Evolutionary conservation across 2,113 vertebrate genomes (phyloP).

Genomic region (Bufo bufo): DNA sequence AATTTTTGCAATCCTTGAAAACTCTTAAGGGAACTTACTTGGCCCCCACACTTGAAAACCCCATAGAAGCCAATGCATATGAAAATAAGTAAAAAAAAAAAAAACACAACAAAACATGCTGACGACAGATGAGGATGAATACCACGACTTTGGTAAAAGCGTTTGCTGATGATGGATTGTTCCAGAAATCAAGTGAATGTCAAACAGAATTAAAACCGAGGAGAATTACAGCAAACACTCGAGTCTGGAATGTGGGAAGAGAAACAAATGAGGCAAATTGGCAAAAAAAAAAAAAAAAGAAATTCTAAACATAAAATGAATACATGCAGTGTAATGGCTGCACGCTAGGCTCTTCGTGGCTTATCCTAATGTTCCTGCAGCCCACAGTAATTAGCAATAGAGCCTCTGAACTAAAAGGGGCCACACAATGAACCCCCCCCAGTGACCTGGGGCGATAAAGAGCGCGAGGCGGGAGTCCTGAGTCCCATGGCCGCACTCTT

Average conservation of each 20-base stretch:
- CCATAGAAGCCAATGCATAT: neutral
- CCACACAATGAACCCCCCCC: neutral
- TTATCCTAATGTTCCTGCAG: neutral
- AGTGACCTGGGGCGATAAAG: neutral
- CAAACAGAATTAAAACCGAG: slow-evolving; percentile 14
- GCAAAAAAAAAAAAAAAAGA: neutral
- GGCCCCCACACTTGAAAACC: neutral
- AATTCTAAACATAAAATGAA: neutral
- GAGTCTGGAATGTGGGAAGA: neutral
- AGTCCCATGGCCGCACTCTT: neutral
- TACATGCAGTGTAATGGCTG: neutral
- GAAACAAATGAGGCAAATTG: neutral
- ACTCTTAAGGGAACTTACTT: neutral
- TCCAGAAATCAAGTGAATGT: slow-evolving; percentile 3
- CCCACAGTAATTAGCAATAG: neutral
- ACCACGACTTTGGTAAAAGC: neutral
- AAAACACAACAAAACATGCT: neutral
- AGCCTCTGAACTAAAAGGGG: neutral
- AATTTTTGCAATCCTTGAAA: too few relatives aligned
- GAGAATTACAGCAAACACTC: neutral
- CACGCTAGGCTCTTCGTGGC: neutral
- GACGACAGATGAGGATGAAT: neutral
- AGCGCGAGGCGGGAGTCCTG: neutral
- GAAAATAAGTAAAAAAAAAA: neutral
- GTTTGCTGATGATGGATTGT: neutral